Base-by-base conservation (phyloP, 2,888 invertebrate species). In the Melinaea menophilus region DNA sequence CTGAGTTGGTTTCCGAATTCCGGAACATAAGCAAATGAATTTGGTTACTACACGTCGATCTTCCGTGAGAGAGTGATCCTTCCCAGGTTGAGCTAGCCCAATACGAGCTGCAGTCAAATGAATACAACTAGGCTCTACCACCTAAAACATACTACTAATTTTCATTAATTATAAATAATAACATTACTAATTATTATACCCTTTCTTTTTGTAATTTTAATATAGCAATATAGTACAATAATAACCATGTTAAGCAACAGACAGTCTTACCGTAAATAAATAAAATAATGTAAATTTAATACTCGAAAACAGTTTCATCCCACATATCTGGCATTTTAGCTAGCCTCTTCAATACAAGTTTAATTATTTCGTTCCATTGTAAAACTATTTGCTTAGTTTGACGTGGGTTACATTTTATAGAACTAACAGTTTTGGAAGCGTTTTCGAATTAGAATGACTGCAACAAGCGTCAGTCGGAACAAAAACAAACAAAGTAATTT, bases 401-500 rank as follows among this genome's bases (percentile, higher is more conserved):
- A 90, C 87, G 86, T 85, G 86, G 89, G 89, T 87, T 79, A 84
- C 86, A 81, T 89, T 88, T 87, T 88, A 89, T 90, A 80, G 78
- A 87, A 86, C 82, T 85, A 85, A 85, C 86, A 81, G 82, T 88
- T 88, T 86, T 80, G 79, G 81, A 80, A 83, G 73, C 86, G 76
- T 84, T 86, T 84, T 85, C 85, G 86, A 86, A 86, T 88, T 84
- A 80, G 84, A 81, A 72, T 75, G 77, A 87, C 89, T 87, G 82
- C 89, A 88, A 78, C 86, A 81, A 85, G 86, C 86, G 85, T 85
- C 79, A 79, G 77, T 71, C 74, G 75, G 75, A 86, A 88, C 86
- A 84, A 87, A 85, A 86, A 88, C 89, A 86, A 88, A 90, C 88
- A 89, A 90, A 90, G 89, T 90, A 90, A 90, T 90, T 90, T 89